Evolutionary conservation across 2,888 invertebrate species (phyloP).

Genomic region (Volucella bombylans): DNA sequence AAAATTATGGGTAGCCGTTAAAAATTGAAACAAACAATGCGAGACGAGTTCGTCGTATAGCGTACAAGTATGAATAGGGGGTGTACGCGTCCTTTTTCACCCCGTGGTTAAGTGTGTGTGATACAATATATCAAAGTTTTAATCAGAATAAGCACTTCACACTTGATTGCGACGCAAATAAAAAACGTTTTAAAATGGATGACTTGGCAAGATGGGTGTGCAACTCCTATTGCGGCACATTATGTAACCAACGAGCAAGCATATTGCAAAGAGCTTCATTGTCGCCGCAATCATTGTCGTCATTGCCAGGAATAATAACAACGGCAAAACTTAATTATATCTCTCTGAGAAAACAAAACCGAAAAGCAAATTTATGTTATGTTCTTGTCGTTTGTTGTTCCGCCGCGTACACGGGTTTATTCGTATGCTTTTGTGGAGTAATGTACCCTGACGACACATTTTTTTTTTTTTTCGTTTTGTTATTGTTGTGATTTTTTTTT

Average conservation of each 20-base stretch:
- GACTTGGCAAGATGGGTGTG: slow-evolving; percentile 50
- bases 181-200: slow-evolving; percentile 66
- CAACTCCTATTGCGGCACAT: slow-evolving; percentile 20
- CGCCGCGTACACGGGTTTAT: slow-evolving; percentile 15
- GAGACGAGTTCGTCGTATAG: too few species aligned
- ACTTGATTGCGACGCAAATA: slow-evolving; percentile 67
- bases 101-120: slow-evolving; percentile 36
- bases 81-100: too few species aligned
- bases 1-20: slow-evolving; percentile 43
- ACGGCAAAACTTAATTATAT: slow-evolving; percentile 72
- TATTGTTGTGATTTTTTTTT: too few species aligned
- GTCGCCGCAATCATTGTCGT: slow-evolving; percentile 59
- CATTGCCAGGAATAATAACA: slow-evolving; percentile 67
- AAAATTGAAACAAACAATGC: slow-evolving; percentile 34
- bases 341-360: slow-evolving; percentile 56
- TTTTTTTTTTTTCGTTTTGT: background rate
- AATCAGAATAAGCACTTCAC: slow-evolving; percentile 69
- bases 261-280: slow-evolving; percentile 27
- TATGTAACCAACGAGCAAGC: slow-evolving; percentile 14
- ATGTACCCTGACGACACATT: slow-evolving; percentile 52
- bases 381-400: slow-evolving; percentile 41
- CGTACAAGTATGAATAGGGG: too few species aligned
- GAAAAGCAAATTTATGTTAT: slow-evolving; percentile 68
- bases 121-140: slow-evolving; percentile 49
- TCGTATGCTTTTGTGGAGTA: slow-evolving; percentile 4